Evolutionary conservation across 2,888 invertebrate species (phyloP).

Genomic region (Cinara cedri): DNA sequence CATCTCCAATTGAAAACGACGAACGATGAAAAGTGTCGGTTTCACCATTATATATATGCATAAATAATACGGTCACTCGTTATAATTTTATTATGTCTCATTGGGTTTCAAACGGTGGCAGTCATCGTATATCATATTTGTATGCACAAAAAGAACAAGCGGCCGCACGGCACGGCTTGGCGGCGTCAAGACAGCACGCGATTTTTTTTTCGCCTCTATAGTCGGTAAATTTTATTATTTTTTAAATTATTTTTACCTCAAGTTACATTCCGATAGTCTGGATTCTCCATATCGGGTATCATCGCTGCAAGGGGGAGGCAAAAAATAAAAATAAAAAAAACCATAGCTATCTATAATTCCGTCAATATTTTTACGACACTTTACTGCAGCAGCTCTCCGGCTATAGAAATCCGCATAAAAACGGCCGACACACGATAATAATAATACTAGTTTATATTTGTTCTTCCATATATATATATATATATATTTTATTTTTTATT

Average conservation of each 20-base stretch:
- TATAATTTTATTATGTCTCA: not conserved
- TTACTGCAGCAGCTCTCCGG: not conserved
- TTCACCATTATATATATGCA: too few relatives aligned
- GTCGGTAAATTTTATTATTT: not conserved
- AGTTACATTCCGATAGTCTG: slow-evolving; percentile 39
- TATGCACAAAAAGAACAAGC: not conserved
- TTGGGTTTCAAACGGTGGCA: not conserved
- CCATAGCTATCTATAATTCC: slow-evolving; percentile 26
- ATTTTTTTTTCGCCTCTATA: slow-evolving; percentile 24
- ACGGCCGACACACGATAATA: slow-evolving; percentile 25
- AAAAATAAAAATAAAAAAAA: not conserved
- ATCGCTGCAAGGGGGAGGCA: slow-evolving; percentile 23
- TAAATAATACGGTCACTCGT: too few relatives aligned
- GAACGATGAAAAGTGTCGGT: too few relatives aligned
- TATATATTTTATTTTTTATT: not conserved
- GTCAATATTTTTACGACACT: slow-evolving; percentile 45
- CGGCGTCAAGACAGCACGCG: not conserved
- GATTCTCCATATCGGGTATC: slow-evolving; percentile 47
- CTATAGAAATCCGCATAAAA: slow-evolving; percentile 30
- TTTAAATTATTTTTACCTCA: slow-evolving; percentile 16
- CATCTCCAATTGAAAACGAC: too few relatives aligned
- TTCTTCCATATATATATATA: slow-evolving; percentile 31
- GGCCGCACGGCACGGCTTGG: too few relatives aligned
- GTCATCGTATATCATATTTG: not conserved
- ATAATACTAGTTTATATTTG: slow-evolving; percentile 42